Evolutionary conservation across 1,140 invertebrate species (phyloP), one percentile per base, ranked within the genome.

Genomic region (Oppia nitens): DNA sequence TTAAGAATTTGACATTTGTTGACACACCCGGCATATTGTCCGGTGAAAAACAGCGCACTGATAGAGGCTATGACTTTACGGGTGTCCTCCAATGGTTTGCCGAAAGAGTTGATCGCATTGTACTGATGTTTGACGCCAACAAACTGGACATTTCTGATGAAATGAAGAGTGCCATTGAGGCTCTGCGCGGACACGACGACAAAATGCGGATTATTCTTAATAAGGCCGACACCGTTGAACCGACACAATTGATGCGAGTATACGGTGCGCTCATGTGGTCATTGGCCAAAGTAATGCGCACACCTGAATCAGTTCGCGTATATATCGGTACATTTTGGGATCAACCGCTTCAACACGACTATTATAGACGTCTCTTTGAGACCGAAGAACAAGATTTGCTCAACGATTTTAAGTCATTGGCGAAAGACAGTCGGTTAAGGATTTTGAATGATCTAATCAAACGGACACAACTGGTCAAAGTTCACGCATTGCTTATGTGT

Each of bases 201-300:
- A 84, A 84, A 66, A 80, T 80, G 59, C 67, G 82, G 48, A 84
- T 84, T 66, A 78, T 84, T 45, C 67, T 84, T 2, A 84, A 84
- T 68, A 84, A 84, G 70, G 80, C 83, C 3, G 82, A 84, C 68
- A 81, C 81, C 78, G 74, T 84, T 25, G 80, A 84, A 68, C 78
- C 80, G 64, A 82, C 83, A 65, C 80, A 83, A 66, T 67, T 84
- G 49, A 83, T 84, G 81, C 65, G 83, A 63, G 82, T 84, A 1
- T 84, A 84, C 67, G 82, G 82, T 24, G 83, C 83, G 17, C 70
- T 84, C 23, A 84, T 84, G 83, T 84, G 80, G 80, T 80, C 78
- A 0, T 68, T 82, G 27, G 79, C 75, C 21, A 76, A 74, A 67
- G 72, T 75, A 26, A 66, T 81, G n/a, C 74, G 78, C 61, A 81